Evolutionary conservation across 2,888 invertebrate species (phyloP), one percentile per base, ranked within the genome.

Genomic region (Thera obeliscata): DNA sequence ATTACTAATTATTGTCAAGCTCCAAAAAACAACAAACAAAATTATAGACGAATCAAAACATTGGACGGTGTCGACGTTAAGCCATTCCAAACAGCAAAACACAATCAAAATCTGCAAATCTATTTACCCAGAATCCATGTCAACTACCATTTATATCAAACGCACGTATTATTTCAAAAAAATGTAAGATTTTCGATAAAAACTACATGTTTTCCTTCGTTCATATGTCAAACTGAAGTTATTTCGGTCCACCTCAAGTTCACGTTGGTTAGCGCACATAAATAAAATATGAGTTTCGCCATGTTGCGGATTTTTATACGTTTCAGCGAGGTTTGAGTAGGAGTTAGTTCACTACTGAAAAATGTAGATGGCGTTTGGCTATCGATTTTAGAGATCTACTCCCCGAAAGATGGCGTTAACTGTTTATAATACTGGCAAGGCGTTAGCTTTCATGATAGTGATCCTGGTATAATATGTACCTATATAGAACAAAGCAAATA

Each of bases 211-310:
- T 75, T 93, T 87, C 88, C 81, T 83, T 85, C 87, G 85, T 87
- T 83, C 87, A 87, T 91, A 90, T 93, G 93, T 93, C 93, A 92
- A 92, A 93, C 88, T 87, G 82, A 74, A 84, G 91, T 92, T 93
- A 93, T 93, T 93, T 93, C 87, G 77, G 89, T 87, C 87, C 78
- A 79, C 82, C 75, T 87, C 91, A 92, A 92, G 93, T 91, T 93
- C 93, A 90, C 88, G 87, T 84, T 85, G 86, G 86, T 84, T 86
- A 83, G 85, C 83, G 81, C 84, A 88, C 87, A 87, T 87, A 88
- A 81, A 79, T 81, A 69, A 61, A 66, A 61, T 56, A 62, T 60
- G 49, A 63, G 49, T 57, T 66, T 69, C 60, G 66, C 69, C 80
- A 77, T 78, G 56, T 64, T 62, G 77, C 76, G 75, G 74, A 78